Evolutionary conservation across 1,140 invertebrate species (phyloP).

Genomic region (Drosophila malerkotliana): DNA sequence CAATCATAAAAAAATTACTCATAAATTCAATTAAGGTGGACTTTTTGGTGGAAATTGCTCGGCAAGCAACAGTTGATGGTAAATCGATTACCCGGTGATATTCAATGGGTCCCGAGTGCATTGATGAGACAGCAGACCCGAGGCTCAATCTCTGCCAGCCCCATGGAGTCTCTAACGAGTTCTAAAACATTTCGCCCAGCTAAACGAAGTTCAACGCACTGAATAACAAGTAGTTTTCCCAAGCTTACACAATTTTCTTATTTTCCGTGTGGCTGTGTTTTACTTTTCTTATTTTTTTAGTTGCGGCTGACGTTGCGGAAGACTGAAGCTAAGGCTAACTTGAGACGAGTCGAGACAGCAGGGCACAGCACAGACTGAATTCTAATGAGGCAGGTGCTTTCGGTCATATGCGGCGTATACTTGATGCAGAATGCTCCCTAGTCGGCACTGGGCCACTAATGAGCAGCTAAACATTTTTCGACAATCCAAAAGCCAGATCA

Average conservation of each 20-base stretch:
- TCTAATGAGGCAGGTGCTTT: slow-evolving; percentile 62
- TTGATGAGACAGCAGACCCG: slow-evolving; percentile 53
- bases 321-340: slow-evolving; percentile 43
- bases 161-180: slow-evolving; percentile 66
- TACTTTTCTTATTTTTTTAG: slow-evolving; percentile 17
- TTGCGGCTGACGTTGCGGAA: slow-evolving; percentile 45
- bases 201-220: slow-evolving; percentile 80
- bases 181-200: slow-evolving; percentile 77
- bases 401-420: slow-evolving; percentile 61
- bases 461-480: slow-evolving; percentile 78
- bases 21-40: slow-evolving; percentile 3
- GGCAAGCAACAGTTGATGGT: slow-evolving; percentile 63
- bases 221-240: slow-evolving; percentile 77
- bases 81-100: slow-evolving; percentile 67
- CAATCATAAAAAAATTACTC: not conserved
- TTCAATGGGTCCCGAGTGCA: slow-evolving; percentile 41
- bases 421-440: slow-evolving; percentile 27
- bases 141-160: slow-evolving; percentile 44
- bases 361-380: slow-evolving; percentile 60
- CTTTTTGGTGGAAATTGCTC: slow-evolving; percentile 15
- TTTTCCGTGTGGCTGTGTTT: slow-evolving; percentile 33
- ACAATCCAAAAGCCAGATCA: slow-evolving; percentile 51
- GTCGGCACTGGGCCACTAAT: slow-evolving; percentile 41
- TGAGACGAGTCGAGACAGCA: slow-evolving; percentile 55
- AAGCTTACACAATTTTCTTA: slow-evolving; percentile 39